These are phyloP conservation scores for Campylomormyrus numenius DNA, from an alignment of 2,113 vertebrate species.

Conservation along the genomic window DNA sequence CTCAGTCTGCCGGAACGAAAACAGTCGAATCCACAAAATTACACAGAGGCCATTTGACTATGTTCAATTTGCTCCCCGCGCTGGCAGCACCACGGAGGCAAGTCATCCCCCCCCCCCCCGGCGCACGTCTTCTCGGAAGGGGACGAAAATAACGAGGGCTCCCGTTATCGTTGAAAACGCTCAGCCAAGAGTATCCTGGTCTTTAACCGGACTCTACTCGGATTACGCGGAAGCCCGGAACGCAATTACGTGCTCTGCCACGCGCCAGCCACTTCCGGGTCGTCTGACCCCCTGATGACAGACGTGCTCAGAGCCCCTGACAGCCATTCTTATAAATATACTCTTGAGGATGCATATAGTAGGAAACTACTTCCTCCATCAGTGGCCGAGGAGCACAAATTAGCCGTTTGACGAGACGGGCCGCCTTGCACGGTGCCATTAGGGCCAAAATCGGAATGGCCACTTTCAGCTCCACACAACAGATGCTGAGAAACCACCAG, in stretches of 20 bases:
- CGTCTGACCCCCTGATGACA: background rate
- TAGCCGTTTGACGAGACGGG: no score
- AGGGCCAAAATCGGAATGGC: no score
- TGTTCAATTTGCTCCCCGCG: background rate
- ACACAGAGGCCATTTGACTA: slow-evolving; percentile 15
- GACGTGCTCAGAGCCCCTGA: background rate
- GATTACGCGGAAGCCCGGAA: background rate
- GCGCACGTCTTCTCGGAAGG: background rate
- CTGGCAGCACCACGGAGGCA: background rate
- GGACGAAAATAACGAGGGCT: background rate
- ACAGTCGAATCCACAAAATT: slow-evolving; percentile 22
- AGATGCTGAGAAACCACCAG: no score
- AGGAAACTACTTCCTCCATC: background rate
- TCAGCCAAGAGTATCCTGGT: background rate
- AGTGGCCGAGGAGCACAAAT: background rate
- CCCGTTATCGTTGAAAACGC: background rate
- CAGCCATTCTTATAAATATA: background rate
- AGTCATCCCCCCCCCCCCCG: background rate
- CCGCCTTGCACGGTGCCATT: background rate
- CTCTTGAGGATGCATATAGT: background rate
- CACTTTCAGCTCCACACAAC: background rate
- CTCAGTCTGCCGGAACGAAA: slow-evolving; percentile 17
- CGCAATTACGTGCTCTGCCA: background rate
- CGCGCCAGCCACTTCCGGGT: background rate
- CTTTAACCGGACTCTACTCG: background rate